These are phyloP conservation scores for Rafetus swinhoei DNA, from an alignment of 2,113 vertebrate species.

Conservation along the genomic window DNA sequence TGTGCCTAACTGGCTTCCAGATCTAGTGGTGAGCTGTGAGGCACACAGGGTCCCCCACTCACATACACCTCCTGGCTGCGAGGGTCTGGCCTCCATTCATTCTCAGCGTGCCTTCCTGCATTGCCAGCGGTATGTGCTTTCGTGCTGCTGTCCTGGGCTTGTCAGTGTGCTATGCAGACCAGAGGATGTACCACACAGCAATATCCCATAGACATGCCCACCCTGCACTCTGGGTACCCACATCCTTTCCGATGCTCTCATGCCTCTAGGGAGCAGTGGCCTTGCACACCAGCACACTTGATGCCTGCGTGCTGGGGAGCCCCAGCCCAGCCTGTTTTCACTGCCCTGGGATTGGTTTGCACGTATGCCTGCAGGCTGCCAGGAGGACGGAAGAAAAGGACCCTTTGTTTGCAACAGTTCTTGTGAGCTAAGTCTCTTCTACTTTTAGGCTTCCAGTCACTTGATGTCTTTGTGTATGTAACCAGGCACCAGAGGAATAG, in stretches of 20 bases:
- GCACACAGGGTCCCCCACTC: neutral
- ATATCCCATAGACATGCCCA: neutral
- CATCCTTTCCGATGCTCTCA: neutral
- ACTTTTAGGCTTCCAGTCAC: neutral
- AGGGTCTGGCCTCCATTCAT: neutral
- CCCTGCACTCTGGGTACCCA: neutral
- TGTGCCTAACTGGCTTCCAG: neutral
- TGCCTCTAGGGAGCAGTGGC: neutral
- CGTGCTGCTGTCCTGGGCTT: neutral
- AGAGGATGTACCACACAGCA: neutral
- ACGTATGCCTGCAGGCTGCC: neutral
- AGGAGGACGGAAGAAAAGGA: neutral
- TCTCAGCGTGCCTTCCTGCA: neutral
- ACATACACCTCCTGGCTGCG: neutral
- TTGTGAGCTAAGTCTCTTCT: neutral
- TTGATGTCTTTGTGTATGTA: neutral
- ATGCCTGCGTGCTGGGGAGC: neutral
- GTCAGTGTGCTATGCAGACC: neutral
- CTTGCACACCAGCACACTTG: neutral
- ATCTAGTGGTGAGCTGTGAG: neutral
- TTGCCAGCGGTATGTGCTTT: neutral
- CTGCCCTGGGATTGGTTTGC: neutral
- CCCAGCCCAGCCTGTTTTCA: neutral
- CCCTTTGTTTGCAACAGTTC: neutral
- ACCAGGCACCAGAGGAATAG: neutral